Evolutionary conservation across 2,797 vertebrate species (phyloP).

Genomic region (Chelon auratus): DNA sequence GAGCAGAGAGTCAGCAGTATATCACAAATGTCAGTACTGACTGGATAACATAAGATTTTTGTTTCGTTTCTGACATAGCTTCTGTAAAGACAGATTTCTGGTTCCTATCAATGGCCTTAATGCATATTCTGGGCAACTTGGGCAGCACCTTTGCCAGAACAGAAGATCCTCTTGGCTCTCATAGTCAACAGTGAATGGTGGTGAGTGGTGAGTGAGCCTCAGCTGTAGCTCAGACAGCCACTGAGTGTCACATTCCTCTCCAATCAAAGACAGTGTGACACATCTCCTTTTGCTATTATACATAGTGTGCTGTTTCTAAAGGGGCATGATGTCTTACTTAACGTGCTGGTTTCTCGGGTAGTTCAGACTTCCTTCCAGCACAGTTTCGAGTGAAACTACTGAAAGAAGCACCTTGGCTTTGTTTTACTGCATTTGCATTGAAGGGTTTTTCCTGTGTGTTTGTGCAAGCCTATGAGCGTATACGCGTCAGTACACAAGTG

Average conservation of each 20-base stretch:
- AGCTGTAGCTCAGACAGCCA: constrained; percentile 68
- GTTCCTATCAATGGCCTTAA: constrained; percentile 17
- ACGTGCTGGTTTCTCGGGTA: constrained; percentile 44
- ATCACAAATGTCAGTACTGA: constrained; percentile 43
- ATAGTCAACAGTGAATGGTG: constrained; percentile 25
- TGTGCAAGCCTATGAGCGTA: constrained; percentile 43
- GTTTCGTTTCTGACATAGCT: not conserved
- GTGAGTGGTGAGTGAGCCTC: constrained; percentile 54
- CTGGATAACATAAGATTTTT: constrained; percentile 16
- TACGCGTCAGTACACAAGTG: constrained; percentile 64
- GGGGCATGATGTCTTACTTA: constrained; percentile 57
- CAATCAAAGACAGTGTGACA: constrained; percentile 61
- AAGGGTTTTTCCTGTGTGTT: constrained; percentile 30
- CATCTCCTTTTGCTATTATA: constrained; percentile 46
- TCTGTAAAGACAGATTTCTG: constrained; percentile 7
- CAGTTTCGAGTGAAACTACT: constrained; percentile 1
- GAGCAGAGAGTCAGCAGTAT: constrained; percentile 35
- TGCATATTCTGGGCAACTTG: constrained; percentile 35
- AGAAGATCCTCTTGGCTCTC: constrained; percentile 46
- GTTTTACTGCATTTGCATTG: constrained; percentile 49
- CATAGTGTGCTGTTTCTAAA: constrained; percentile 34
- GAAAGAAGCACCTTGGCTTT: constrained; percentile 20
- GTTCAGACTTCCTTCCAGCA: constrained; percentile 23
- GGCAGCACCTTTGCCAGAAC: constrained; percentile 59
- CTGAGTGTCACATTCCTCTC: constrained; percentile 64